Conservation (phyloP, 2,888 invertebrate species). For the Aporophyla lueneburgensis region DNA sequence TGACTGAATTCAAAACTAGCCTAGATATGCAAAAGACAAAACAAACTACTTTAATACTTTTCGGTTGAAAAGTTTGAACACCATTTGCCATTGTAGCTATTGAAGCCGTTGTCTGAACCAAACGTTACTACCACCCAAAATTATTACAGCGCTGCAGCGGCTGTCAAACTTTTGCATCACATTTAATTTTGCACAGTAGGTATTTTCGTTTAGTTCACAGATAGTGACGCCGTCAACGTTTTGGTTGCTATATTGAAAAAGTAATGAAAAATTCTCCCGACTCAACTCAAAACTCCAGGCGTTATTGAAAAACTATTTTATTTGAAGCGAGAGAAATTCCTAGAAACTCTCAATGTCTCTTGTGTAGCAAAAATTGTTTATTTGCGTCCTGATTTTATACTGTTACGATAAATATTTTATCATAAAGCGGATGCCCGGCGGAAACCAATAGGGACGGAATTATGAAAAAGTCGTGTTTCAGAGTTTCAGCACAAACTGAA, state of each 20-base stretch:
- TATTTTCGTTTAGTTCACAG: conserved; percentile 63
- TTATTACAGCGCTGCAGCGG: conserved; percentile 36
- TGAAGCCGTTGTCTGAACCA: conserved; percentile 6
- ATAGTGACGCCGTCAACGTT: conserved; percentile 66
- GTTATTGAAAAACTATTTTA: conserved; percentile 85
- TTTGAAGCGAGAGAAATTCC: conserved; percentile 71
- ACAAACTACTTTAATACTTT: background rate
- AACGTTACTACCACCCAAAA: conserved; percentile 28
- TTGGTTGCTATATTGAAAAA: conserved; percentile 78
- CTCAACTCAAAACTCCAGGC: conserved; percentile 73
- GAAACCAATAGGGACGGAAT: conserved; percentile 17
- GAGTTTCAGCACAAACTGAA: conserved; percentile 7
- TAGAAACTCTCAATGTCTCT: conserved; percentile 67
- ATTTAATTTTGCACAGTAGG: conserved; percentile 60
- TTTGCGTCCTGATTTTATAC: conserved; percentile 39
- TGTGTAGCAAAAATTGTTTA: conserved; percentile 57
- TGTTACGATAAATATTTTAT: conserved; percentile 36
- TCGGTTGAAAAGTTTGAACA: conserved; percentile 17
- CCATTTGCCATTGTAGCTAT: background rate
- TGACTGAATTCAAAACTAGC: background rate
- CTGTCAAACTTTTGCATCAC: conserved; percentile 55
- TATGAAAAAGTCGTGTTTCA: conserved; percentile 29
- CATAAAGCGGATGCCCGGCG: background rate
- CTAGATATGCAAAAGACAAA: background rate
- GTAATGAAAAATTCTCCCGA: conserved; percentile 79